Base-by-base conservation (phyloP, 2,113 vertebrate species). In the Abramis brama region DNA sequence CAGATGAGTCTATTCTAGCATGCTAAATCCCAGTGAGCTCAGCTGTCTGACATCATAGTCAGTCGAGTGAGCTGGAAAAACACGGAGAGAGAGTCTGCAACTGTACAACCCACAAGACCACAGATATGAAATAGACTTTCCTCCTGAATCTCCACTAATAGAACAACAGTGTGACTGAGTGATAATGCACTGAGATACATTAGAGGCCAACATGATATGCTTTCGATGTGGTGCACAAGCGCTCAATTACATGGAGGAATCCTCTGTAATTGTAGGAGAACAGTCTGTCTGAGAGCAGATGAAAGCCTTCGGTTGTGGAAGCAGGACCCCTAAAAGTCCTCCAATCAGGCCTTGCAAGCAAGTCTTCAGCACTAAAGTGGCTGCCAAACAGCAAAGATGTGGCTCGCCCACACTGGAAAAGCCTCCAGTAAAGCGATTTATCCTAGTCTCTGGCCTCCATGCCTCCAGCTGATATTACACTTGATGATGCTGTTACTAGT, bases 401-500 rank as follows among this genome's bases (percentile, higher is more conserved):
- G 25, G 4, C n/a, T 27, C n/a, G 15, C 25, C 57, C 23, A 80
- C 30, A 45, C 6, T 25, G 17, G 36, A 80, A 66, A 80, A 80
- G 59, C 55, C 59, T 33, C 25, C 21, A 25, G 33, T 64, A 36
- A 57, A 78, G 23, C 27, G 3, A 33, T 55, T 30, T 17, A 52
- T 55, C 47, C n/a, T 30, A 30, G 17, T 23, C 27, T 21, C 10
- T 78, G 25, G 25, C 77, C 77, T 76, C 77, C 55, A 57, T 10
- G 25, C 73, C 50, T 84, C 84, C 81, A 52, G 83, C 68, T 39
- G 59, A 86, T 79, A 78, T 73, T 13, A 77, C 73, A 82, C 60
- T 87, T 79, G 13, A 83, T 75, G 86, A 77, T 55, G 82, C 77
- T 85, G 80, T 85, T 88, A 71, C 83, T 83, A 90, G 57, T 57